These are phyloP conservation scores for Microtus richardsoni DNA, from an alignment of 2,113 vertebrate species.

Conservation along the genomic window DNA sequence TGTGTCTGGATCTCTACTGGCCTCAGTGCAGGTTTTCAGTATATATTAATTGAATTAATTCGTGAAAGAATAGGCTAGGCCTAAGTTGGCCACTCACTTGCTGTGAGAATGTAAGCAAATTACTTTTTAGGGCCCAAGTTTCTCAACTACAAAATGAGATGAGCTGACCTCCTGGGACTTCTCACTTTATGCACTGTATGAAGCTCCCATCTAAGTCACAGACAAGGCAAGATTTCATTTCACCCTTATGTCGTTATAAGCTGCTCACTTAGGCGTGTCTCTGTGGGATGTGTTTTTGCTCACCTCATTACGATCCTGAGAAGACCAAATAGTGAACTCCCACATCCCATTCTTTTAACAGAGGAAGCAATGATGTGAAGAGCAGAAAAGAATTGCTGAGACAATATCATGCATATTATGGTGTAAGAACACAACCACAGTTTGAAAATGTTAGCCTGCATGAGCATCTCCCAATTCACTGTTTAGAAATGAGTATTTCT, in stretches of 20 bases:
- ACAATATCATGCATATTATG: neutral
- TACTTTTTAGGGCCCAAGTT: neutral
- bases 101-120: constrained; percentile 1
- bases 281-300: neutral
- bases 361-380: neutral
- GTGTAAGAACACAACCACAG: neutral
- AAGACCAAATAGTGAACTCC: constrained; percentile 24
- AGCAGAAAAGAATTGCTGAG: neutral
- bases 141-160: neutral
- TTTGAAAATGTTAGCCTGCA: neutral
- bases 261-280: neutral
- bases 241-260: neutral
- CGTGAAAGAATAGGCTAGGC: neutral
- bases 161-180: neutral
- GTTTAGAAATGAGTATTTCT: neutral
- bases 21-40: neutral
- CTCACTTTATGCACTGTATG: neutral
- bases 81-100: neutral
- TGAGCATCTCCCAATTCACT: neutral
- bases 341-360: neutral
- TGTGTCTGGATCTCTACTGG: neutral
- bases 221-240: neutral
- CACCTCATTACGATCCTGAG: neutral
- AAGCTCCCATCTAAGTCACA: neutral
- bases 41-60: neutral